Percentiles rank a stretch among this genome's conserved stretches.
phyloP scores from a whole-genome alignment of 2,113 vertebrate genomes.

The Fulmarus glacialis region DNA sequence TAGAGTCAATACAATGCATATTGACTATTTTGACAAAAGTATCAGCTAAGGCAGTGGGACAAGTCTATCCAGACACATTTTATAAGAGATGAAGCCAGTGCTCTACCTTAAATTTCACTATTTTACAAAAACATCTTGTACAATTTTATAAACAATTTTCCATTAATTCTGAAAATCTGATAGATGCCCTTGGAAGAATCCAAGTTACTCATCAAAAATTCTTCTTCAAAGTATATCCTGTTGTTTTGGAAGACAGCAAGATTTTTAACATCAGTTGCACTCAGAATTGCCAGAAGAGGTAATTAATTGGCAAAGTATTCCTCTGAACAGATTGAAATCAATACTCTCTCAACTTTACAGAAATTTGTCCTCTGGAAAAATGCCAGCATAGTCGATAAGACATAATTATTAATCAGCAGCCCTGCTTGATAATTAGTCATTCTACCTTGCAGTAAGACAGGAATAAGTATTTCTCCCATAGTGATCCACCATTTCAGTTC shows the following conservation, averaged over 20 bases:
- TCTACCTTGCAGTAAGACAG: background rate
- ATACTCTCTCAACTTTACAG: background rate
- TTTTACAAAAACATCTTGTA: background rate
- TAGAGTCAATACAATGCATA: background rate
- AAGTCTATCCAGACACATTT: background rate
- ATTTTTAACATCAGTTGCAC: background rate
- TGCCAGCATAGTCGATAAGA: background rate
- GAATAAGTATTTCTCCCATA: background rate
- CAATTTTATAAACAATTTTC: background rate
- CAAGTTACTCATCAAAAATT: background rate
- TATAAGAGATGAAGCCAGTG: background rate
- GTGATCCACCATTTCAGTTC: background rate
- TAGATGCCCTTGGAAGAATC: background rate
- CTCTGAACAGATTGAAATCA: conserved; percentile 7
- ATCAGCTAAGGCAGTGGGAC: background rate
- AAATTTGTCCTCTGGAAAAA: background rate
- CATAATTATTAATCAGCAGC: background rate
- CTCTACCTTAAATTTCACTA: background rate
- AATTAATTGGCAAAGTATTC: background rate
- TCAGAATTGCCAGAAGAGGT: background rate
- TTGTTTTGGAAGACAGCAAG: background rate
- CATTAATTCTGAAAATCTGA: background rate
- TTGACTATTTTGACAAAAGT: background rate
- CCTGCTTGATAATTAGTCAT: background rate
- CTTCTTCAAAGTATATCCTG: background rate